phyloP scores from a whole-genome alignment of 2,113 vertebrate genomes.

The Ardeotis arabs region DNA sequence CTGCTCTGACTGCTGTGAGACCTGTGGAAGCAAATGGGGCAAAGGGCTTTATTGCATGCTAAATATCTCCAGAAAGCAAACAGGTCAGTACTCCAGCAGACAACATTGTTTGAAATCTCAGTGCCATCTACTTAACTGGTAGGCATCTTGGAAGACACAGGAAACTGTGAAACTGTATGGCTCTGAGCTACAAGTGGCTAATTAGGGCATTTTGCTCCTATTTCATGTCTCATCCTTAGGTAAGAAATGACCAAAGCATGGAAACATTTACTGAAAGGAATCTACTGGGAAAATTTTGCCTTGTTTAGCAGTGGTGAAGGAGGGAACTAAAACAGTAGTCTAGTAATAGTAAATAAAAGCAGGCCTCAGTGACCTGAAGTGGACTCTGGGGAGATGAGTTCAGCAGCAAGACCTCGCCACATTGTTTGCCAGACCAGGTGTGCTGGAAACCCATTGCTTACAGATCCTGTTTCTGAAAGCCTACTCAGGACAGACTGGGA shows the following conservation, averaged over 20 bases:
- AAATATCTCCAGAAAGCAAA: neutral
- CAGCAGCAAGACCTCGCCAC: neutral
- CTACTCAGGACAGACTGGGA: neutral
- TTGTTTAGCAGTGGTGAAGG: neutral
- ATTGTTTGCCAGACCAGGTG: neutral
- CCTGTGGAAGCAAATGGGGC: neutral
- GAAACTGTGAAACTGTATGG: neutral
- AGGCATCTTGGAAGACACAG: neutral
- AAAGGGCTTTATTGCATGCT: neutral
- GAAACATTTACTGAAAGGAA: neutral
- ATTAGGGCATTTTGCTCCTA: neutral
- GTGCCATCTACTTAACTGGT: neutral
- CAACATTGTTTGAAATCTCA: neutral
- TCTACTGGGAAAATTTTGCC: neutral
- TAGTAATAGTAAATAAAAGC: neutral
- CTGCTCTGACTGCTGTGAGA: neutral
- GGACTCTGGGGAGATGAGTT: neutral
- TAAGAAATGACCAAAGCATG: neutral
- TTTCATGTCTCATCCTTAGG: neutral
- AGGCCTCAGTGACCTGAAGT: neutral
- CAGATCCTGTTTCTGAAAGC: neutral
- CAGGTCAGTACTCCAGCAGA: neutral
- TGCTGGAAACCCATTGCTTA: neutral
- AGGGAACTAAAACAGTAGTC: neutral
- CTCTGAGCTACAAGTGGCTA: neutral